Evolutionary conservation across 2,113 vertebrate species (phyloP), one percentile per base, ranked within the genome.

Genomic region (Argyrosomus japonicus): DNA sequence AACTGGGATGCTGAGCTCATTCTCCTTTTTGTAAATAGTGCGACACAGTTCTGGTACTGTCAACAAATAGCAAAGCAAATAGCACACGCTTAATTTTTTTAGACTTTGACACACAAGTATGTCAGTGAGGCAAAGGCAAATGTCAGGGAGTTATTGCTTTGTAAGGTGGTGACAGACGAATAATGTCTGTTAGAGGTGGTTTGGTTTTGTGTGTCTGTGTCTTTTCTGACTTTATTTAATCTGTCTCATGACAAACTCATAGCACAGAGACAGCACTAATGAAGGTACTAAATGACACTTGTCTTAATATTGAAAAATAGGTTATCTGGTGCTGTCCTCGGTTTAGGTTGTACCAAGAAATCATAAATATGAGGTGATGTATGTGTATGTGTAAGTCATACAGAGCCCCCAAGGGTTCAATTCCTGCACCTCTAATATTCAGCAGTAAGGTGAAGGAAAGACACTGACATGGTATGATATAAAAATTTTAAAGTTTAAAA

Each of bases 171-270:
- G 58, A 7, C 15, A 8, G 19, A 19, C 2, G 48, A 61, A 27
- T 14, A 29, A 45, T 29, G 17, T 65, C 6, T 25, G n/a, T 56
- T 17, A 25, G 25, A 18, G 32, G 1, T 15, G 7, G 9, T 14
- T 43, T 40, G 21, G 10, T 21, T 14, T 64, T 65, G 18, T 50
- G 18, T 50, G 43, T 32, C 17, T 62, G 45, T 65, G 25, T 27
- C 23, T 56, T 64, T 47, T 61, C 13, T 48, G 43, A 50, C 68
- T 23, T 64, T 29, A 64, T 43, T 67, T 17, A 81, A n/a, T 23
- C 68, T 21, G n/a, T 12, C 32, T 32, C 18, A 63, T 17, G 17
- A 18, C 27, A 74, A 32, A 8, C n/a, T 47, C 25, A 29, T 5
- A 58, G 23, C 53, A 57, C 17, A 8, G 3, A 65, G 17, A 27